Conservation (phyloP, 1,140 invertebrate species). For the Drosophila varians region DNA sequence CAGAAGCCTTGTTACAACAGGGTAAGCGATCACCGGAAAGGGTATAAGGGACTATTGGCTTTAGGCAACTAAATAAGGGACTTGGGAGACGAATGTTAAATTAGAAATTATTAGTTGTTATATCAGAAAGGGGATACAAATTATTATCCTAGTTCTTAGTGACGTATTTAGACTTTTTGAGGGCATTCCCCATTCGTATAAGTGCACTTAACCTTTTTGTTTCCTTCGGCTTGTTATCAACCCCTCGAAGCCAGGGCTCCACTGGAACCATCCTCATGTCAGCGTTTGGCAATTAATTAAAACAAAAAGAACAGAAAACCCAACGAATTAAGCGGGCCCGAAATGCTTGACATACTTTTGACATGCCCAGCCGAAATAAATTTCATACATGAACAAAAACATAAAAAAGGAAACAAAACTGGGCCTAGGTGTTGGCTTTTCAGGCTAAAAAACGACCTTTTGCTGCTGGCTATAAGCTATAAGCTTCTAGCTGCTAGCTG, state of each 20-base stretch:
- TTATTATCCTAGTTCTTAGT: too few species aligned
- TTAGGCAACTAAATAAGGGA: not conserved
- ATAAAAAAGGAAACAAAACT: conserved; percentile 33
- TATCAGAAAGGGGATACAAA: too few species aligned
- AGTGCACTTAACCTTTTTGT: not conserved
- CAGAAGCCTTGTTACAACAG: conserved; percentile 20
- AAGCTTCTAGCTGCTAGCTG: conserved; percentile 21
- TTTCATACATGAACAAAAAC: conserved; percentile 10
- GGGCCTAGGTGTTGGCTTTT: conserved; percentile 61
- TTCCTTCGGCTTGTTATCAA: conserved; percentile 57
- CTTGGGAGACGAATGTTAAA: not conserved
- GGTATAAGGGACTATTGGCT: not conserved
- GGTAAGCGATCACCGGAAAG: not conserved
- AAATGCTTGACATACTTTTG: conserved; percentile 81
- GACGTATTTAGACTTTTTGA: not conserved
- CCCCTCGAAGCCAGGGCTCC: conserved; percentile 60
- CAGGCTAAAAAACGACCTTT: conserved; percentile 56
- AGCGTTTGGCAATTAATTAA: conserved; percentile 76
- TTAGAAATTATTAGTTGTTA: too few species aligned
- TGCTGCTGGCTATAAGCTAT: conserved; percentile 14
- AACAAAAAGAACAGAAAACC: conserved; percentile 29
- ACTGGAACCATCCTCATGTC: conserved; percentile 74
- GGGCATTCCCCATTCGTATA: not conserved
- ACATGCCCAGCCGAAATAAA: conserved; percentile 49
- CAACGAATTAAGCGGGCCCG: conserved; percentile 72